Conservation (phyloP, 2,888 invertebrate genomes). For the Chalcis sispes region DNA sequence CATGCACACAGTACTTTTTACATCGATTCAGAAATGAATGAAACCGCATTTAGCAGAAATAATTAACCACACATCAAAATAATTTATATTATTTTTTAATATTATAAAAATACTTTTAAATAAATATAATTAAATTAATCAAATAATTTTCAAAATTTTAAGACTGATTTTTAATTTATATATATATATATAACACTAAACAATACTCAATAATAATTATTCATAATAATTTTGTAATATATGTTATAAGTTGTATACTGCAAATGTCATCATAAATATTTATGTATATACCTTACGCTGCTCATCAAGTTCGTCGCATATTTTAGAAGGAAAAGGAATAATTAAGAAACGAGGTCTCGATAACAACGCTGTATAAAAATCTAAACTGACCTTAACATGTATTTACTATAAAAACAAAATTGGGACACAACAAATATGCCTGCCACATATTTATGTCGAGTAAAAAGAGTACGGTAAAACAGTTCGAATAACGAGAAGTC, state of each 20-base stretch:
- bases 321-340: slow-evolving; percentile 28
- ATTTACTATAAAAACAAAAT: slow-evolving; percentile 66
- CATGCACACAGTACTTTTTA: slow-evolving; percentile 15
- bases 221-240: slow-evolving; percentile 39
- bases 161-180: slow-evolving; percentile 35
- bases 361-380: slow-evolving; percentile 72
- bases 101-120: slow-evolving; percentile 26
- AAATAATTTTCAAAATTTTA: slow-evolving; percentile 20
- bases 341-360: slow-evolving; percentile 57
- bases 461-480: slow-evolving; percentile 48
- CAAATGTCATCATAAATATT: slow-evolving; percentile 48
- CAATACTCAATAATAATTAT: slow-evolving; percentile 30
- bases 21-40: slow-evolving; percentile 14
- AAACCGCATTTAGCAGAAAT: slow-evolving; percentile 27
- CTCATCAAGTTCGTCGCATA: slow-evolving; percentile 37
- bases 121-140: slow-evolving; percentile 39
- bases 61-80: slow-evolving; percentile 36
- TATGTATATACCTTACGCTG: slow-evolving; percentile 37
- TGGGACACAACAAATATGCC: slow-evolving; percentile 39
- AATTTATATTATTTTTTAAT: slow-evolving; percentile 42
- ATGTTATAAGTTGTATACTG: slow-evolving; percentile 57
- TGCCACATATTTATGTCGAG: slow-evolving; percentile 55
- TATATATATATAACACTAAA: slow-evolving; percentile 41
- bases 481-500: slow-evolving; percentile 46
- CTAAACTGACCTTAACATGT: slow-evolving; percentile 72